Conservation (phyloP, 2,113 vertebrate species). For the Lampris megalopsis region DNA sequence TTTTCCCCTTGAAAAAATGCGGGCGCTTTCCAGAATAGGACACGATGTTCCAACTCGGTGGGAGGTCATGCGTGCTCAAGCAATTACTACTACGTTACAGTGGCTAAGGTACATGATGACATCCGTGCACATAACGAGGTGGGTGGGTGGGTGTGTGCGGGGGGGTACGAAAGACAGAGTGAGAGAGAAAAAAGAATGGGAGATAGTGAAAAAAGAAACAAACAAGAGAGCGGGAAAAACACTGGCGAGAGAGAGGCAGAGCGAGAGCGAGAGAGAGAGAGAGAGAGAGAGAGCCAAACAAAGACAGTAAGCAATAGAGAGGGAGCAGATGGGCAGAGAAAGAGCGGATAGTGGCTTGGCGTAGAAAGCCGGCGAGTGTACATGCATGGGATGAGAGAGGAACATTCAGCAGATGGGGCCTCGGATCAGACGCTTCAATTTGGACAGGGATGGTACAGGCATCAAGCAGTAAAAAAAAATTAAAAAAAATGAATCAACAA, state of each 20-base stretch:
- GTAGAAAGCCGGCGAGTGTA: slow-evolving; percentile 68
- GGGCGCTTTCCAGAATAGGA: slow-evolving; percentile 39
- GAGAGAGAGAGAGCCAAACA: slow-evolving; percentile 54
- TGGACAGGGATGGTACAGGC: slow-evolving; percentile 69
- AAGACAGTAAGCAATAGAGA: slow-evolving; percentile 40
- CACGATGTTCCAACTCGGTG: neutral
- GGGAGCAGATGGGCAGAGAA: slow-evolving; percentile 80
- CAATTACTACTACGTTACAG: neutral
- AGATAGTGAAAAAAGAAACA: slow-evolving; percentile 52
- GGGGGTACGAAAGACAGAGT: slow-evolving; percentile 36
- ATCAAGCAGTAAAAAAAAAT: slow-evolving; percentile 50
- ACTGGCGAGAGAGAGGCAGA: slow-evolving; percentile 18
- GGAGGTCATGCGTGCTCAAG: slow-evolving; percentile 19
- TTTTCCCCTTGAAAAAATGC: slow-evolving; percentile 44
- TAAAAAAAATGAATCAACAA: slow-evolving; percentile 72
- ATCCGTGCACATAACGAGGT: neutral
- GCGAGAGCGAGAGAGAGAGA: slow-evolving; percentile 65
- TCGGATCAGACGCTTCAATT: slow-evolving; percentile 77
- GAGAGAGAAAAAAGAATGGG: slow-evolving; percentile 57
- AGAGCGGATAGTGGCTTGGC: slow-evolving; percentile 76
- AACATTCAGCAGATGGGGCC: slow-evolving; percentile 77
- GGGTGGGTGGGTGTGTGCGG: too few relatives aligned
- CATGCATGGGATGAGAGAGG: slow-evolving; percentile 68
- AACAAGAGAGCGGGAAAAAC: neutral
- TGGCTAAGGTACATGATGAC: slow-evolving; percentile 2